Evolutionary conservation across 2,888 invertebrate species (phyloP), one percentile per base, ranked within the genome.

Genomic region (Drosophila falleni): DNA sequence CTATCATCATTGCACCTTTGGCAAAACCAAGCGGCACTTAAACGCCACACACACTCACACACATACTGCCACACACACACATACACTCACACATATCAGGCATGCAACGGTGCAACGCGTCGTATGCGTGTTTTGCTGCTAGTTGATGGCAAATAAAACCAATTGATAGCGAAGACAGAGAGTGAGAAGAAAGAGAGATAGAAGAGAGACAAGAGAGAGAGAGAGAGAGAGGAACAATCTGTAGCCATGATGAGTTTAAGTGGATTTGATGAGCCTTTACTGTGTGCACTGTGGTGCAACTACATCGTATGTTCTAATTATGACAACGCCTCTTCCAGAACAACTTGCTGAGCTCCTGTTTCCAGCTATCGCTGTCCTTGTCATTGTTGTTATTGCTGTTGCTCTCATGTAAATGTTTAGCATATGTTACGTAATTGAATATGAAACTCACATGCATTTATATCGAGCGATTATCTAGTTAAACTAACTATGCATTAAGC

Each of bases 191-290:
- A 5, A 26, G 31, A n/a, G 10, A 9, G 19, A 41, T 37, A 29
- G 39, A 13, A 15, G 13, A 2, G 19, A 2, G 19, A 19, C 19
- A n/a, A 19, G 3, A 5, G 0, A 1, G 29, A 8, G 0, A 0
- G 4, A 9, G 11, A 23, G 11, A 19, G 2, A 5, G 9, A 8
- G 13, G 8, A 6, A 10, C 44, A 15, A 66, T 78, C 60, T 59
- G 50, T 47, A 60, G 70, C 65, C 73, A 87, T 84, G 87, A 83
- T 59, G 65, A 78, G 78, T 69, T 74, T 87, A 84, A 84, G 89
- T 89, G 84, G 89, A 84, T 87, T 87, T 87, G 89, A 84, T 89
- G 87, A 84, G 87, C 89, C 87, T 81, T 84, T 80, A 51, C 69
- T 13, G 37, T 56, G 56, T 29, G 49, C 55, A 49, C 19, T 50